Evolutionary conservation across 2,888 invertebrate genomes (phyloP).

Genomic region (Dynastes maya): DNA sequence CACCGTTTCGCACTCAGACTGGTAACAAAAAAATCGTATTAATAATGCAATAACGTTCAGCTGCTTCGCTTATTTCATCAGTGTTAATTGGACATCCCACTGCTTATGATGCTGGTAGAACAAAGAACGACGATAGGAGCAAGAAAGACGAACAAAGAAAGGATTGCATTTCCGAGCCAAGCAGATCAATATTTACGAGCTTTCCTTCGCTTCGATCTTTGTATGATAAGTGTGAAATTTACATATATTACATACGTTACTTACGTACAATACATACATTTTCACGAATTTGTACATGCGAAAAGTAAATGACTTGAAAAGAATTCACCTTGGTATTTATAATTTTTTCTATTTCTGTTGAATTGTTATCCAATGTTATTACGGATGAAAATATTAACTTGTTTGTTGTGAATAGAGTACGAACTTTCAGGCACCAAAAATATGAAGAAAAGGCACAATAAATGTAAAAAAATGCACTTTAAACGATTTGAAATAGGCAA

Average conservation of each 20-base stretch:
- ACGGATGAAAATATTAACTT: too few relatives aligned
- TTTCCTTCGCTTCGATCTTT: background rate
- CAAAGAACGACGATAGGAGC: background rate
- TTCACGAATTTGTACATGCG: too few relatives aligned
- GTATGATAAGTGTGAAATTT: background rate
- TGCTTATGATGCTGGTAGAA: background rate
- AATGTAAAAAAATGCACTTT: too few relatives aligned
- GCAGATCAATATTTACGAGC: conserved; percentile 14
- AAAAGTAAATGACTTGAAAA: too few relatives aligned
- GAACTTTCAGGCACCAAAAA: too few relatives aligned
- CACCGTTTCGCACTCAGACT: background rate
- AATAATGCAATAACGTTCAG: conserved; percentile 1
- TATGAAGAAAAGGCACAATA: too few relatives aligned
- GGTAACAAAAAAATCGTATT: background rate
- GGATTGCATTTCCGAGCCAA: conserved; percentile 8
- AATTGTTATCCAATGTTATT: too few relatives aligned
- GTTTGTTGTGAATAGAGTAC: too few relatives aligned
- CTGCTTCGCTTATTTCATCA: background rate
- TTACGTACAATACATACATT: too few relatives aligned
- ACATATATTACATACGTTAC: background rate
- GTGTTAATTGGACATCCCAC: background rate
- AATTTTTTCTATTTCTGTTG: too few relatives aligned
- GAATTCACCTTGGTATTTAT: too few relatives aligned
- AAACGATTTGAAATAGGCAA: too few relatives aligned
- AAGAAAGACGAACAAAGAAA: conserved; percentile 5